These are phyloP conservation scores for Aix galericulata DNA, from an alignment of 2,113 vertebrate genomes.

Conservation along the genomic window DNA sequence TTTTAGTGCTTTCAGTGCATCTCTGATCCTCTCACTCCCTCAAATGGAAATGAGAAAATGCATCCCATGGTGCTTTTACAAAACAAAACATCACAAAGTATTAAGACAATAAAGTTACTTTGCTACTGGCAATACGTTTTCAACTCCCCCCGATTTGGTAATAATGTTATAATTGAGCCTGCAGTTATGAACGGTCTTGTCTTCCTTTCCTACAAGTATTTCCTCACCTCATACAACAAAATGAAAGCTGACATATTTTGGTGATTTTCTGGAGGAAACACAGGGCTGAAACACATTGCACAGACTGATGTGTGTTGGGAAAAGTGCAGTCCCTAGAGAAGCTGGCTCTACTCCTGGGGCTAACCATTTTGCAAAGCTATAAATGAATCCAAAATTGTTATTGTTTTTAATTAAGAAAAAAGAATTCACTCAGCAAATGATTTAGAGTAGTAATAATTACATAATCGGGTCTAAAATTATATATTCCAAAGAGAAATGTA, in stretches of 20 bases:
- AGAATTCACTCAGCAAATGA: background rate
- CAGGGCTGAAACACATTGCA: background rate
- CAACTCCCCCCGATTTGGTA: background rate
- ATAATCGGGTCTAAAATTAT: slow-evolving; percentile 12
- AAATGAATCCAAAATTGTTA: slow-evolving; percentile 1
- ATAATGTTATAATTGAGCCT: background rate
- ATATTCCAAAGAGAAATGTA: background rate
- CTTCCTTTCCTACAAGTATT: background rate
- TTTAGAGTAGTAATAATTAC: background rate
- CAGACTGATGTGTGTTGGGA: background rate
- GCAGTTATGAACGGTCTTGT: background rate
- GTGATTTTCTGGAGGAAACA: background rate
- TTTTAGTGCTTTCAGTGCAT: background rate
- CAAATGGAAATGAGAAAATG: background rate
- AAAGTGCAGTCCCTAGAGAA: background rate
- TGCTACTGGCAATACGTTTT: background rate
- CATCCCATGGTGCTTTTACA: background rate
- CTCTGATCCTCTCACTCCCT: background rate
- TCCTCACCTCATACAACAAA: background rate
- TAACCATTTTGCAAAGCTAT: background rate
- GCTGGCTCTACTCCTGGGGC: background rate
- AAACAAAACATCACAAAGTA: background rate
- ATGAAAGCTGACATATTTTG: background rate
- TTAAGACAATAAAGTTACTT: background rate
- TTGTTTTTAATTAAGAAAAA: background rate